Evolutionary conservation across 2,113 vertebrate species (phyloP), one percentile per base, ranked within the genome.

Genomic region (Cercocebus atys): DNA sequence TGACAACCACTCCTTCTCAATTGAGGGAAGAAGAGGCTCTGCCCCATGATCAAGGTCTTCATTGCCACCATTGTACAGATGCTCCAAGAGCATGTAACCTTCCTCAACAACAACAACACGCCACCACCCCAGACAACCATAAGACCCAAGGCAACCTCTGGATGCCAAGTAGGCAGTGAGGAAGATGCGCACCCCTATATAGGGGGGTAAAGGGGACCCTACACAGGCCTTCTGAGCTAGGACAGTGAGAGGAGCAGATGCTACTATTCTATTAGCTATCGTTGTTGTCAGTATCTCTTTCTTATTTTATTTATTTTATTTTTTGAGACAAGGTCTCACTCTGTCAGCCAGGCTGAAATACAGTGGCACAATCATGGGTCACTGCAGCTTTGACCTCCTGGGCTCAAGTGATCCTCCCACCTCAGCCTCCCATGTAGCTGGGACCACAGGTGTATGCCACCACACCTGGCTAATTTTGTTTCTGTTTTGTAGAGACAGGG

Each of bases 171-270:
- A 35, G 50, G 6, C 18, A 5, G 23, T n/a, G 16, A 57, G 47
- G 55, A 64, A 79, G 14, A 43, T 16, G 4, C 18, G 3, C 40
- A 1, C 2, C 13, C 1, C 38, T 27, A 1, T 2, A 10, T 2
- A 3, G 0, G 10, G 40, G 3, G 12, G 1, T 1, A 66, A 40
- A 25, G n/a, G 47, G 32, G 83, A 57, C 1, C 50, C 43, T 45
- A 23, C 20, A 3, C 25, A n/a, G 22, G 13, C 5, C 10, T 25
- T 55, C 45, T 23, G 8, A 88, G 45, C 82, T 80, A 43, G 68
- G 40, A 25, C 23, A 23, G 35, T 35, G 43, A 64, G 61, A 64
- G 40, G 22, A 22, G 18, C 9, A 5, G 47, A 13, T 3, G n/a
- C 30, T 64, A 25, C 78, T 70, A 5, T 9, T 4, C 50, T 38